Base-by-base conservation (phyloP, 2,797 vertebrate genomes). In the Cuniculus paca region DNA sequence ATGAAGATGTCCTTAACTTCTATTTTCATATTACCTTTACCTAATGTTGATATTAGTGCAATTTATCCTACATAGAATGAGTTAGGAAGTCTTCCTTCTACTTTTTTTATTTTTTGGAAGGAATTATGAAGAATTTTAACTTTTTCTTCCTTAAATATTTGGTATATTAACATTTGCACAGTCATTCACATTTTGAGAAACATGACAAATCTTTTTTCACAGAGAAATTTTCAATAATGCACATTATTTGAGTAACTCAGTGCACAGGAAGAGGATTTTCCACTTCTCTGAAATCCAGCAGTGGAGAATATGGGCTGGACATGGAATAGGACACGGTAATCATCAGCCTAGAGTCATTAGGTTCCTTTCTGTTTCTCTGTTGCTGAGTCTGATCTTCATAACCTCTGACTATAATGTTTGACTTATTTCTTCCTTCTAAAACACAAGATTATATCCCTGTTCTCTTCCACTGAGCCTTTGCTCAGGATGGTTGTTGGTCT, bases 331-430 rank as follows among this genome's bases (percentile, higher is more conserved):
- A 65, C 82, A 24, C 28, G 42, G 17, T 19, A 26, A 4, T 5
- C 6, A 34, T 39, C 36, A 31, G 0, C 19, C 3, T 14, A 17
- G 45, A 80, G 13, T 34, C 65, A 7, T 0, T 0, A 2, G 3
- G 56, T 3, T 14, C 28, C 56, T 54, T 36, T 56, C 17, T 16
- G 17, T 31, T 72, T 70, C 88, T 83, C 31, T 39, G n/a, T 48
- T 9, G 9, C 24, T 75, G 0, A 28, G 5, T 65, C 42, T 93
- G 7, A 50, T 68, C 75, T 22, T 79, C 52, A 36, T 2, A 68
- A 9, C 10, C 7, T 68, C 60, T 48, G 22, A 83, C 16, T 78
- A 0, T 10, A 77, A 48, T 16, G 7, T 24, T 28, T 36, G 3
- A 61, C 68, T 91, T 6, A 14, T n/a, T 28, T 34, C 26, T 89